Evolutionary conservation across 2,113 vertebrate species (phyloP), one percentile per base, ranked within the genome.

Genomic region (Nothobranchius kuhntae): DNA sequence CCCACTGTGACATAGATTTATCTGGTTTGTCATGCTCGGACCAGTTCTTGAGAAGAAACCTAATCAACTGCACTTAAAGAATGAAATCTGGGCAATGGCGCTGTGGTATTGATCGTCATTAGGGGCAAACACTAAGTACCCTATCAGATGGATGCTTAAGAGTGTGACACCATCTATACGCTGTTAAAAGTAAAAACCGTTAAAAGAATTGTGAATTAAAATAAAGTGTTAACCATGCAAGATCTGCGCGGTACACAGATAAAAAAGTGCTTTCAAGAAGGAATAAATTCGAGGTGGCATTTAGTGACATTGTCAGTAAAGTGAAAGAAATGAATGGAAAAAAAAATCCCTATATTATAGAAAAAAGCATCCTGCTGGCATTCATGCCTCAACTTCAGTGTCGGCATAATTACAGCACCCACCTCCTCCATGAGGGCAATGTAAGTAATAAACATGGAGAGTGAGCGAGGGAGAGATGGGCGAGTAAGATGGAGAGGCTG

Each of bases 31-130:
- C n/a, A 6, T 61, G 71, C 70, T 24, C 60, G 3, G 13, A n/a
- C 53, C 42, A 30, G 67, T 48, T 71, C 50, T 64, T 38, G 52
- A 51, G 58, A 61, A 48, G 67, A 69, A 80, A 79, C 46, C 11
- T 71, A 78, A 89, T 80, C 86, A 89, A 83, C 83, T 72, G 71
- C 21, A 44, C 68, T 71, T 83, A 66, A 83, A 67, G 61, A 81
- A 84, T 83, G 73, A 87, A 75, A 77, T 75, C 77, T 74, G 60
- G 66, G 74, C 60, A 71, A 54, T 68, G 61, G 71, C 17, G 14
- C 71, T 70, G 71, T 12, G 40, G 44, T 80, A 89, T 87, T 69
- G 86, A 91, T 84, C 78, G 68, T 64, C 64, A 54, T 54, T 60
- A 0, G 69, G 47, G 52, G 40, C 76, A 73, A 85, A 81, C 78